A percentile compares a stretch with the other conserved stretches of the same genome.
phyloP scores from a whole-genome alignment of 2,888 invertebrate genomes.

The Stegophylla sp. region DNA sequence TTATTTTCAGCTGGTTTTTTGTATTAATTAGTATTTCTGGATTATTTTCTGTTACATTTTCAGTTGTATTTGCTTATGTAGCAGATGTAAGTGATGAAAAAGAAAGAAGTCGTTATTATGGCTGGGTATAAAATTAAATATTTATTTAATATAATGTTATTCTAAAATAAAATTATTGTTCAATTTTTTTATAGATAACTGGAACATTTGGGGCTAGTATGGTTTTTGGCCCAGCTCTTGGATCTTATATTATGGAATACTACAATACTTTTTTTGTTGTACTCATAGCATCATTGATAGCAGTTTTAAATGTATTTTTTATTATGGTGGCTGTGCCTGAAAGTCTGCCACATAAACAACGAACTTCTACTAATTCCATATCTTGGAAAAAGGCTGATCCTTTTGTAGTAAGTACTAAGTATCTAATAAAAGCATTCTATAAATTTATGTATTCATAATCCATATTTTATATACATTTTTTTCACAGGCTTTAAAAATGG shows the following conservation, averaged over 20 bases:
- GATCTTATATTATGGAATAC: conserved; percentile 84
- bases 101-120: conserved; percentile 93
- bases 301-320: conserved; percentile 95
- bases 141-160: conserved; percentile 7
- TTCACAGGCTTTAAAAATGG: conserved; percentile 78
- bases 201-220: conserved; percentile 99
- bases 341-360: conserved; percentile 92
- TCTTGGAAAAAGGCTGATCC: conserved; percentile 99
- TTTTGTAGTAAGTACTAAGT: conserved; percentile 74
- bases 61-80: conserved; percentile 98
- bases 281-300: conserved; percentile 92
- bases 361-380: conserved; percentile 81
- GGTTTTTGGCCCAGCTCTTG: conserved; percentile 97
- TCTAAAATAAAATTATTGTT: conserved; percentile 5
- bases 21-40: conserved; percentile 99
- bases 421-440: no score
- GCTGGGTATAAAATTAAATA: conserved; percentile 72
- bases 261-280: conserved; percentile 89
- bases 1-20: conserved; percentile 84
- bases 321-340: conserved; percentile 98
- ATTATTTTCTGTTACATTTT: conserved; percentile 98
- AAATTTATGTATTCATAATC: not conserved
- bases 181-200: conserved; percentile 72
- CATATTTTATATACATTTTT: not conserved
- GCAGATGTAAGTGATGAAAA: conserved; percentile 98